Evolutionary conservation across 2,797 vertebrate species (phyloP).

Genomic region (Corythornis leucogaster): DNA sequence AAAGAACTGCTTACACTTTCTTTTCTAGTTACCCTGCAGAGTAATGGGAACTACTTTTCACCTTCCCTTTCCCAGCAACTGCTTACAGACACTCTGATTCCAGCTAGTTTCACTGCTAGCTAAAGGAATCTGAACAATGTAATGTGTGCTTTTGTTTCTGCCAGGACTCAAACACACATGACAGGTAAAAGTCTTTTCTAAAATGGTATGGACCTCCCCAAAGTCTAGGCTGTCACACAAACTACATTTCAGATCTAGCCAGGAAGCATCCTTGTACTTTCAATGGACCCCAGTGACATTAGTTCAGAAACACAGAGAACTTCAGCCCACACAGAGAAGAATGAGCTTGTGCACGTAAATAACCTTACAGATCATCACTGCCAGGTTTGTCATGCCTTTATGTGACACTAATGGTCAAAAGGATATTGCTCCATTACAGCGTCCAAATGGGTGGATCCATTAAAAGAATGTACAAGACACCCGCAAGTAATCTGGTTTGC

Average conservation of each 20-base stretch:
- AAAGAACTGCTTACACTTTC: background rate
- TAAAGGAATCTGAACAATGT: background rate
- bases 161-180: background rate
- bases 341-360: fast-evolving
- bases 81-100: fast-evolving
- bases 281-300: fast-evolving
- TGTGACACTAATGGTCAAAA: fast-evolving
- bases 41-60: background rate
- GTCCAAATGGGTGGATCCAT: background rate
- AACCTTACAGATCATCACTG: background rate
- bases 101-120: background rate
- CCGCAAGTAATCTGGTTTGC: background rate
- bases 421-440: background rate
- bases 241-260: background rate
- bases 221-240: background rate
- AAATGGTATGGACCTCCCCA: background rate
- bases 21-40: background rate
- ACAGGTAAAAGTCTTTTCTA: constrained; percentile 42
- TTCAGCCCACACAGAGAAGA: background rate
- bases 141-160: constrained; percentile 24
- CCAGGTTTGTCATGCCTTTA: fast-evolving
- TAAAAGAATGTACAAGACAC: background rate
- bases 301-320: background rate
- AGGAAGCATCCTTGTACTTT: background rate
- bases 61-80: background rate